Conservation (phyloP, 2,113 vertebrate species). For the Pachycephala philippinensis region DNA sequence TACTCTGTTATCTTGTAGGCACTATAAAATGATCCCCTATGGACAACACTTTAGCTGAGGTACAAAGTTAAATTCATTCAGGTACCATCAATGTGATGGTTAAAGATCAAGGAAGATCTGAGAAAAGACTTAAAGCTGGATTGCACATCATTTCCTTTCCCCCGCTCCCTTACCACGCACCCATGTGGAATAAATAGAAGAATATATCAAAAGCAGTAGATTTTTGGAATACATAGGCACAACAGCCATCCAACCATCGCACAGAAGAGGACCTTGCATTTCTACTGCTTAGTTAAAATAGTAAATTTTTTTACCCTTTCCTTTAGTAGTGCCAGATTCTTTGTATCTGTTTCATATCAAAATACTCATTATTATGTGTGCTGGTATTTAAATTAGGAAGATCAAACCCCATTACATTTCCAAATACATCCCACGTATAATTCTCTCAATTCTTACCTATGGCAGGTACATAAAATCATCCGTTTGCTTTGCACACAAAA, state of each 20-base stretch:
- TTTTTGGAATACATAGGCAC: background rate
- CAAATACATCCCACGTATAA: background rate
- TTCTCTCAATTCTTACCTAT: background rate
- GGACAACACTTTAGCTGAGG: background rate
- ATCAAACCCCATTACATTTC: background rate
- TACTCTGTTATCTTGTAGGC: background rate
- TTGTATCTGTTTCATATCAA: background rate
- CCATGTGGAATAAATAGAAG: background rate
- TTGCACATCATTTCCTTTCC: background rate
- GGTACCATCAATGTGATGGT: background rate
- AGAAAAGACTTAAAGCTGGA: background rate
- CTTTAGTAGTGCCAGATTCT: background rate
- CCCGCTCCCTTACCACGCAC: background rate
- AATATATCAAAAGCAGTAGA: background rate
- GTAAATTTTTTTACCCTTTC: background rate
- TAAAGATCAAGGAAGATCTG: background rate
- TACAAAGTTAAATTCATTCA: background rate
- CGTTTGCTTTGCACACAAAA: background rate
- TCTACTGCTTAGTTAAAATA: background rate
- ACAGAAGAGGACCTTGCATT: background rate
- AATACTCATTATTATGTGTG: background rate
- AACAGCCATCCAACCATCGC: background rate
- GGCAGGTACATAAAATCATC: background rate
- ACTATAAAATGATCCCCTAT: background rate
- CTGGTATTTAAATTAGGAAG: background rate